Evolutionary conservation across 2,113 vertebrate genomes (phyloP).

Genomic region (Strix aluco): DNA sequence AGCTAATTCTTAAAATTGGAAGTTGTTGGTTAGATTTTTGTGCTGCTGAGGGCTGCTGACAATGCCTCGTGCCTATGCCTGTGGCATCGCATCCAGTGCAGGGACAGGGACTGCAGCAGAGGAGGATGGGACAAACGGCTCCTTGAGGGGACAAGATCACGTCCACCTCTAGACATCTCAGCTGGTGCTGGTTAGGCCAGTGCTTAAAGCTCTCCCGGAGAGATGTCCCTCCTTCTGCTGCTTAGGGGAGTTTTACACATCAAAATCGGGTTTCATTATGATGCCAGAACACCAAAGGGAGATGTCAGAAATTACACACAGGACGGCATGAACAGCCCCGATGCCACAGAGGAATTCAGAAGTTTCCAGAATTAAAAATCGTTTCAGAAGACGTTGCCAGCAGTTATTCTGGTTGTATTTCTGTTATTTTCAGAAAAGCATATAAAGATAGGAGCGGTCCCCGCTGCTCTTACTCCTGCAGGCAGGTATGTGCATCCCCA

Average conservation of each 20-base stretch:
- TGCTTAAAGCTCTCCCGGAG: neutral
- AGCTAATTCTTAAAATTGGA: no score
- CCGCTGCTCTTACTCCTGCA: rapidly evolving
- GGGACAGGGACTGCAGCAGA: rapidly evolving
- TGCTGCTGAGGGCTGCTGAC: neutral
- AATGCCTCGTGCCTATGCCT: neutral
- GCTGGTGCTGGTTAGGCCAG: neutral
- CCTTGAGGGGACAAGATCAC: rapidly evolving
- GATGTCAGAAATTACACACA: neutral
- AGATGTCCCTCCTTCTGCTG: neutral
- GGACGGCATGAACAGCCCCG: rapidly evolving
- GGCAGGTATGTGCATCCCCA: neutral
- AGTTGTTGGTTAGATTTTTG: rapidly evolving
- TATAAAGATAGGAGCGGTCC: rapidly evolving
- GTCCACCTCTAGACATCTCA: neutral
- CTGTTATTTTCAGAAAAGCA: neutral
- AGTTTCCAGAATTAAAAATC: neutral
- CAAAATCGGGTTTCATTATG: neutral
- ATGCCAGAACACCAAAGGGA: neutral
- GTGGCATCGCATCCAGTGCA: rapidly evolving
- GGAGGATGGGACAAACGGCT: neutral
- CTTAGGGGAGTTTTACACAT: neutral
- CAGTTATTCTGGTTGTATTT: rapidly evolving
- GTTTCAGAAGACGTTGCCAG: neutral
- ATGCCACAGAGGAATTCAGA: neutral